Evolutionary conservation across 2,797 vertebrate genomes (phyloP).

Genomic region (Borostomias antarcticus): DNA sequence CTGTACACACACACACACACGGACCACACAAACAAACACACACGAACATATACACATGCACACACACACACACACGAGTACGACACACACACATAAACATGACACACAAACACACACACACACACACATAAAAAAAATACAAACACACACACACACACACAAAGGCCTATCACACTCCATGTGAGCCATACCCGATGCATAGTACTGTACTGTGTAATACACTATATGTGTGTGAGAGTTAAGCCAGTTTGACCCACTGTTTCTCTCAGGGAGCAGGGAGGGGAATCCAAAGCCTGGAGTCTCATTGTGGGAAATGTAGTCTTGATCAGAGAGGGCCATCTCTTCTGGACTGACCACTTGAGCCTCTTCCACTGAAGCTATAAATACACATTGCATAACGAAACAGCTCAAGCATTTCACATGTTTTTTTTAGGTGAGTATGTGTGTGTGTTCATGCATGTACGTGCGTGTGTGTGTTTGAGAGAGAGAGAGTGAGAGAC

Average conservation of each 20-base stretch:
- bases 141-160: background rate
- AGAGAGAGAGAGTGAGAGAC: background rate
- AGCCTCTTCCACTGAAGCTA: constrained; percentile 42
- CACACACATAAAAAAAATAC: too few relatives aligned
- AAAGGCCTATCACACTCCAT: too few relatives aligned
- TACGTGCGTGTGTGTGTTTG: too few relatives aligned
- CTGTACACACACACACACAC: background rate
- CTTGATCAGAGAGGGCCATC: constrained; percentile 29
- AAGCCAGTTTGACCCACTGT: constrained; percentile 30
- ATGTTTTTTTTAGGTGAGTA: background rate
- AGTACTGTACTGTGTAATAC: background rate
- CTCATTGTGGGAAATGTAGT: constrained; percentile 34
- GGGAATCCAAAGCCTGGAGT: constrained; percentile 25
- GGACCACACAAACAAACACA: too few relatives aligned
- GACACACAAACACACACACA: background rate
- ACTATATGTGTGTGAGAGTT: too few relatives aligned
- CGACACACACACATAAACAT: background rate
- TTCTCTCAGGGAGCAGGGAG: constrained; percentile 39
- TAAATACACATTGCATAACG: background rate
- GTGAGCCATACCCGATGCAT: background rate
- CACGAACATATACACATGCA: too few relatives aligned
- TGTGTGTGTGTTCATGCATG: constrained; percentile 11
- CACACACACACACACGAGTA: too few relatives aligned
- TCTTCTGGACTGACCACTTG: constrained; percentile 34
- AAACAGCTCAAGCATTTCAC: background rate